These are phyloP conservation scores for Cacoxenus indagator DNA, from an alignment of 2,888 invertebrate species.

Conservation along the genomic window DNA sequence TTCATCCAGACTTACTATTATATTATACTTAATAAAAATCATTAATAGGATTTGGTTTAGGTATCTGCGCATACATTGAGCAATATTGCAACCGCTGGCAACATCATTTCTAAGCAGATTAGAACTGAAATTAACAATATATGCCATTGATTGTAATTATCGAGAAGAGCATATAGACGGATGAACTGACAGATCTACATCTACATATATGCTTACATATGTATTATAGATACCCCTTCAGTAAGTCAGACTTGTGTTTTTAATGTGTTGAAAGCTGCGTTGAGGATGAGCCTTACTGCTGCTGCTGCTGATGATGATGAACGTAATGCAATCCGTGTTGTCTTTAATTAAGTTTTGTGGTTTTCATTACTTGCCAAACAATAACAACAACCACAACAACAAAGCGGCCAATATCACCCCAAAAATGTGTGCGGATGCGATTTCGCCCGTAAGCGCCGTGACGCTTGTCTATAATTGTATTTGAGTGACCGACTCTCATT, in stretches of 20 bases:
- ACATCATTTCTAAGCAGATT: neutral
- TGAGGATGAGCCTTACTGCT: neutral
- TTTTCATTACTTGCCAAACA: conserved; percentile 14
- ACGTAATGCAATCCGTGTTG: neutral
- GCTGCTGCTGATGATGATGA: neutral
- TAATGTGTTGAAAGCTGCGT: neutral
- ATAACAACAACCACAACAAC: neutral
- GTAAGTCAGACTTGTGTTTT: neutral
- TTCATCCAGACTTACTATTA: no score
- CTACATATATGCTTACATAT: neutral
- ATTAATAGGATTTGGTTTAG: neutral
- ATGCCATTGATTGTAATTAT: no score
- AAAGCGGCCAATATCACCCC: neutral
- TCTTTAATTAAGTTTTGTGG: conserved; percentile 27
- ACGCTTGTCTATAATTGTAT: neutral
- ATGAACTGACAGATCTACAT: neutral
- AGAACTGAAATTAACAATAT: neutral
- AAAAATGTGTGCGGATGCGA: no score
- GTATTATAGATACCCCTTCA: neutral
- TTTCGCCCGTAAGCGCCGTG: no score
- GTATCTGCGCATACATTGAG: neutral
- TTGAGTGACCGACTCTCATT: neutral
- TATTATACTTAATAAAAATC: neutral
- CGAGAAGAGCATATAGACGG: neutral
- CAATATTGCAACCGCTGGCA: neutral